Base-by-base conservation (phyloP, 2,888 invertebrate genomes). In the Yponomeuta malinellus region DNA sequence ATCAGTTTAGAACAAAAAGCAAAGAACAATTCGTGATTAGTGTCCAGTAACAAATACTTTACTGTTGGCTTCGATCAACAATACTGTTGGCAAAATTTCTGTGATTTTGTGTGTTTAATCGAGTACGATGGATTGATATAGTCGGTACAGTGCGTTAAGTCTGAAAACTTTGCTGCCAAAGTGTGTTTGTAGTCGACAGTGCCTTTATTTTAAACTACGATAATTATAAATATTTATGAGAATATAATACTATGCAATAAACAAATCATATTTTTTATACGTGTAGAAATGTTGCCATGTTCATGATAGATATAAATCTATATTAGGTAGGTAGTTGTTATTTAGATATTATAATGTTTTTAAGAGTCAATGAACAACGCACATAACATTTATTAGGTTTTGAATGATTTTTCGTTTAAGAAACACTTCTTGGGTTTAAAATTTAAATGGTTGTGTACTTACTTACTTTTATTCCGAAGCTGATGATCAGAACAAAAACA, bases 171-270 rank as follows among this genome's bases (percentile, higher is more conserved):
- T 88, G 89, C 92, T 92, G 93, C 93, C 93, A 93, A 92, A 93
- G 92, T 92, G 92, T 91, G 91, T 90, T 90, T 91, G 92, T 92
- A 92, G 92, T 92, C 92, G 90, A 90, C 90, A 90, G 92, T 92
- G 92, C 92, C 92, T 92, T 90, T 87, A 85, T 84, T 84, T 78
- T 81, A 82, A 84, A 82, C 79, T 75, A 83, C 81, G 71, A 79
- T 86, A 84, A 15, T 15, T 15, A 59, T 59, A 59, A 12, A 59
- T 89, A 90, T 91, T 90, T 91, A 90, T 90, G 83, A 86, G 83
- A 88, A 84, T 88, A 87, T 89, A 89, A 86, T 84, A 84, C 82
- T 84, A 84, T 81, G 84, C 83, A 87, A 82, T 89, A 89, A 85
- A 84, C 82, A 83, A 83, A 85, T 83, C 80, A 87, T 90, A 90